Evolutionary conservation across 1,140 invertebrate genomes (phyloP), one percentile per base, ranked within the genome.

Genomic region (Drosophila pallidifrons): DNA sequence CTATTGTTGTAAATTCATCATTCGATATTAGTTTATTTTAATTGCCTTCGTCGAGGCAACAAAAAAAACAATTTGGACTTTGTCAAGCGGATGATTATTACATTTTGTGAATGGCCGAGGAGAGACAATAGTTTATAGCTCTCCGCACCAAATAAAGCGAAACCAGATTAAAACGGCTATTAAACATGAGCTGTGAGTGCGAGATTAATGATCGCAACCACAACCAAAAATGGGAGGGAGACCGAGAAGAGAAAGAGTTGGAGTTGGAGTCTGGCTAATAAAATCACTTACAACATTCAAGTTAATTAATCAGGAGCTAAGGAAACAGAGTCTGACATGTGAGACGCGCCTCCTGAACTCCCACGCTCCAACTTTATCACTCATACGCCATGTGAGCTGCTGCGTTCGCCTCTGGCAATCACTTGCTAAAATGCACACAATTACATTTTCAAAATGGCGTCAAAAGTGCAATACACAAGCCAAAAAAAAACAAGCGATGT

Each of bases 381-480:
- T 25, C 20, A 25, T 25, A 25, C 20, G 13, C 10, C 25, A 6
- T 51, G 43, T 45, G 32, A 25, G 61, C n/a, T 20, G 20, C 20
- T 20, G 3, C 20, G 20, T 57, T 43, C 52, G 63, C 59, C 59
- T 49, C 51, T 43, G 54, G 64, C 71, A 77, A 77, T 75, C 75
- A 77, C 75, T 77, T 74, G 75, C 70, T 74, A 54, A 77, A 74
- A 58, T 77, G 75, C 75, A 70, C 77, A 65, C 85, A 79, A 83
- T 79, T 75, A 73, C 78, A 74, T 71, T 89, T 88, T 73, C 85
- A 88, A 88, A 88, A 88, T 88, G 85, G 85, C 85, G 85, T 77
- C 79, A 80, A 80, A 80, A 77, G 72, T 79, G 79, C 79, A 78
- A 67, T 63, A 58, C 66, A 78, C 47, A 25, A 59, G 55, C 38